Conservation (phyloP, 2,888 invertebrate genomes). For the Drosophila differens region DNA sequence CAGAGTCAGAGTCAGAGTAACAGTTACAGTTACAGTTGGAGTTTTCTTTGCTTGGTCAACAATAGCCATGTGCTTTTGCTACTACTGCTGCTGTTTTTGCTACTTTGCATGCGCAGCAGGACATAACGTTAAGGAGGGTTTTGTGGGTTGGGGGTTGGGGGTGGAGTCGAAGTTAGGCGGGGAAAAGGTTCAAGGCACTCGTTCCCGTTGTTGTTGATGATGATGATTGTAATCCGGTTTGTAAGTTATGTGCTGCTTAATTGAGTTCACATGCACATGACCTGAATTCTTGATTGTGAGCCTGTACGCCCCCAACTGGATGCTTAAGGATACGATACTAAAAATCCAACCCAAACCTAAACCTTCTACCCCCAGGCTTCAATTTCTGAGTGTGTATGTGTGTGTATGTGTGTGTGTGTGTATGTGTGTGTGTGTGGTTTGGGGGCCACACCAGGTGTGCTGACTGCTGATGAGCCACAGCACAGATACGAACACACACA, state of each 20-base stretch:
- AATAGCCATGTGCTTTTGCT: slow-evolving; percentile 15
- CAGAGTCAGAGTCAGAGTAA: not conserved
- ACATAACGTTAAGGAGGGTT: not conserved
- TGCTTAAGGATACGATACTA: slow-evolving; percentile 38
- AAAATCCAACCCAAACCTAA: slow-evolving; percentile 48
- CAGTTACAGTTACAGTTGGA: slow-evolving; percentile 7
- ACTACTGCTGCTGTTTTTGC: slow-evolving; percentile 21
- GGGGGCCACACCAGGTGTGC: slow-evolving; percentile 63
- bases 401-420: slow-evolving; percentile 11
- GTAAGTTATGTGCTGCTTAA: slow-evolving; percentile 84
- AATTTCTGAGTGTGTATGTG: slow-evolving; percentile 14
- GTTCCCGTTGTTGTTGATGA: slow-evolving; percentile 67
- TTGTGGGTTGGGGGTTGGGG: not conserved
- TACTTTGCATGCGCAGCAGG: slow-evolving; percentile 72
- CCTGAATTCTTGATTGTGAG: slow-evolving; percentile 80
- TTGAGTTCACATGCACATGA: slow-evolving; percentile 84
- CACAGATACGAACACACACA: slow-evolving; percentile 23
- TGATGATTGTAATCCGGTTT: slow-evolving; percentile 84
- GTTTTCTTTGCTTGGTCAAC: slow-evolving; percentile 36
- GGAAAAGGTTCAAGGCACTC: slow-evolving; percentile 59
- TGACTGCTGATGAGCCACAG: slow-evolving; percentile 72
- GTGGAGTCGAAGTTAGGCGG: not conserved
- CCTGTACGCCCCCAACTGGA: slow-evolving; percentile 22
- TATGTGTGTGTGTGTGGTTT: slow-evolving; percentile 17
- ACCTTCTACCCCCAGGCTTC: slow-evolving; percentile 27